phyloP scores from a whole-genome alignment of 2,888 invertebrate genomes.

The Athalia circularis region DNA sequence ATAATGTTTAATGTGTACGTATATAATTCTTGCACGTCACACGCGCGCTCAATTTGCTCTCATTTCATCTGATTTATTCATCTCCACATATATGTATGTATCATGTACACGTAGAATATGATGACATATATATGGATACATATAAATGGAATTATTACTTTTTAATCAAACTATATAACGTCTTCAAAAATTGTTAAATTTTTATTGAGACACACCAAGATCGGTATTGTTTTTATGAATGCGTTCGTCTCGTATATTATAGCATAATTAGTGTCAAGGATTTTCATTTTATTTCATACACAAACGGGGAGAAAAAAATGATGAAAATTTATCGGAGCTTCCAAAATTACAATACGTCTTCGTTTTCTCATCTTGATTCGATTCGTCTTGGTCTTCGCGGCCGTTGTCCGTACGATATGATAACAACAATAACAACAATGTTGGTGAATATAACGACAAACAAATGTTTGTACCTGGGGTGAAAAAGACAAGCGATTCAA shows the following conservation, averaged over 20 bases:
- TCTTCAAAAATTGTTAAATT: not conserved
- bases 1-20: no score
- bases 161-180: slow-evolving; percentile 25
- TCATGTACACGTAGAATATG: not conserved
- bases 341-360: no score
- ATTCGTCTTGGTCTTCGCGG: no score
- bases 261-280: no score
- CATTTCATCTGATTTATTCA: slow-evolving; percentile 3
- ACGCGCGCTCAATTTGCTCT: slow-evolving; percentile 19
- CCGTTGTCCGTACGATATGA: no score
- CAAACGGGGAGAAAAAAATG: no score
- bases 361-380: no score
- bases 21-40: slow-evolving; percentile 18
- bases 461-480: slow-evolving; percentile 13
- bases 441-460: no score
- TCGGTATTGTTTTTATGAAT: slow-evolving; percentile 15
- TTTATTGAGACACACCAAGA: slow-evolving; percentile 5
- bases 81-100: not conserved
- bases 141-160: slow-evolving; percentile 3
- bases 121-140: not conserved
- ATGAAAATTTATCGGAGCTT: no score
- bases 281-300: no score
- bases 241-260: not conserved
- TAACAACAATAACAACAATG: no score
- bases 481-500: slow-evolving; percentile 44